phyloP scores from a whole-genome alignment of 2,113 vertebrate species.

The Falcunculus frontatus region DNA sequence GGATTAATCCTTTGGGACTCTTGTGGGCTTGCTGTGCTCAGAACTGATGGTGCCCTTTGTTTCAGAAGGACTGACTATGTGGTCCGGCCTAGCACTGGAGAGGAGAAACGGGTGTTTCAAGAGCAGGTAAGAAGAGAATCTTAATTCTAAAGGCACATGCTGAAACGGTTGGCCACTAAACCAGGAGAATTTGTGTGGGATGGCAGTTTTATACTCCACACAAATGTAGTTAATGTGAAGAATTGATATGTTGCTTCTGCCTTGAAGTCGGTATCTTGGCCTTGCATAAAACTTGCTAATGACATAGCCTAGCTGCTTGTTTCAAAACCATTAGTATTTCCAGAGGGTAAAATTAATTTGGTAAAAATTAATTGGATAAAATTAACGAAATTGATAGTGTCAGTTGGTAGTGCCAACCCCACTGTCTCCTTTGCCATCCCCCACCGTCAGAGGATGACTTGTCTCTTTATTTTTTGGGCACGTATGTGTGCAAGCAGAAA shows the following conservation, averaged over 20 bases:
- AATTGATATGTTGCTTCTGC: background rate
- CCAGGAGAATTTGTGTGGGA: background rate
- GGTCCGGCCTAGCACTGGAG: slow-evolving; percentile 93
- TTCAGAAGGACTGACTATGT: slow-evolving; percentile 96
- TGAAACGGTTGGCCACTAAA: background rate
- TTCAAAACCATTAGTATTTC: background rate
- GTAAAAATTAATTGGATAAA: background rate
- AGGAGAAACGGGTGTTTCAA: slow-evolving; percentile 94
- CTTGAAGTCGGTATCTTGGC: background rate
- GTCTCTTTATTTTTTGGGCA: background rate
- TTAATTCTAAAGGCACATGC: background rate
- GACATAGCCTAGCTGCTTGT: background rate
- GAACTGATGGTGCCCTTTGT: slow-evolving; percentile 21
- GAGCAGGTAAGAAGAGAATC: slow-evolving; percentile 83
- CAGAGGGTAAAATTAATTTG: background rate
- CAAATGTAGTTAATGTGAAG: background rate
- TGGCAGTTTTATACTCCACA: background rate
- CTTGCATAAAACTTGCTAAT: background rate
- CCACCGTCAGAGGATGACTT: background rate
- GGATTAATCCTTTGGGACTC: background rate
- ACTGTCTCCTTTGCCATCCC: background rate
- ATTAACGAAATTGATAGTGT: background rate
- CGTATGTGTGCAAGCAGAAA: background rate
- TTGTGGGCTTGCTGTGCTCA: background rate
- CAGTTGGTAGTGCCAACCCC: background rate